Conservation (phyloP, 1,140 invertebrate genomes). For the Neomicropteryx cornuta region DNA sequence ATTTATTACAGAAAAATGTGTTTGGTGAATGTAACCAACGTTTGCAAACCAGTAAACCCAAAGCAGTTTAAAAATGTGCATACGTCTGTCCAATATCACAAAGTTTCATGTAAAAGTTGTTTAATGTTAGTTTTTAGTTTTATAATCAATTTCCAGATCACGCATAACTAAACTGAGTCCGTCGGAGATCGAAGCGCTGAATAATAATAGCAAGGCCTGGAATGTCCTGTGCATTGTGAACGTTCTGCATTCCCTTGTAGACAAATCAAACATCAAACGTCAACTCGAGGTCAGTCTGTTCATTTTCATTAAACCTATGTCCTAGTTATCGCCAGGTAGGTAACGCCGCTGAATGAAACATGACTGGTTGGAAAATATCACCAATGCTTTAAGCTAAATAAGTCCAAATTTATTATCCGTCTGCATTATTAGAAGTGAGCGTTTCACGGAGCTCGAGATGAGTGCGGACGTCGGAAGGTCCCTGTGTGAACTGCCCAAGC, state of each 20-base stretch:
- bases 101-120: neutral
- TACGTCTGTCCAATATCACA: neutral
- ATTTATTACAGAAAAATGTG: neutral
- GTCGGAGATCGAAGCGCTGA: slow-evolving; percentile 75
- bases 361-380: too few relatives aligned
- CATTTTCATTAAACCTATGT: slow-evolving; percentile 18
- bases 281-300: slow-evolving; percentile 71
- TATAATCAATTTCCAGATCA: slow-evolving; percentile 39
- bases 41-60: neutral
- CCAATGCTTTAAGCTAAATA: too few relatives aligned
- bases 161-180: slow-evolving; percentile 75
- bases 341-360: too few relatives aligned
- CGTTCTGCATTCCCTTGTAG: slow-evolving; percentile 93
- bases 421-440: too few relatives aligned
- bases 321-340: too few relatives aligned
- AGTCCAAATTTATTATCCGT: too few relatives aligned
- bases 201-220: slow-evolving; percentile 87
- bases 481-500: too few relatives aligned
- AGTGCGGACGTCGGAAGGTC: too few relatives aligned
- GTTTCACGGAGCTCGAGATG: too few relatives aligned
- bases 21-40: neutral
- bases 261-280: slow-evolving; percentile 97
- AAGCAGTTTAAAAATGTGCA: neutral
- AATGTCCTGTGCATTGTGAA: slow-evolving; percentile 97
- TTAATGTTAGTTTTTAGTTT: neutral